phyloP scores from a whole-genome alignment of 1,140 invertebrate species.

The Pemphigus obesinymphae region DNA sequence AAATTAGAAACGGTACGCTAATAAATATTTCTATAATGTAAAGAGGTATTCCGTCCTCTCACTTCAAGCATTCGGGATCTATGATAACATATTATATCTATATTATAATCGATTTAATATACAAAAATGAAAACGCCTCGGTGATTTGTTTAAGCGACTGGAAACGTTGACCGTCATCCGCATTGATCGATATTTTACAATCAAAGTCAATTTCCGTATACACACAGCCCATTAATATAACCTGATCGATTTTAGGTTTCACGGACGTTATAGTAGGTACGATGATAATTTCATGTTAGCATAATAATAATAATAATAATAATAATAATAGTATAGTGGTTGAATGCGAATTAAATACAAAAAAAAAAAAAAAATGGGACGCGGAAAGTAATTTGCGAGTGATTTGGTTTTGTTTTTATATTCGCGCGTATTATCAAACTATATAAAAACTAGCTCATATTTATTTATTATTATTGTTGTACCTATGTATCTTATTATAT shows the following conservation, averaged over 20 bases:
- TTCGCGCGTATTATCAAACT: not conserved
- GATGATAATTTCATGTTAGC: not conserved
- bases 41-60: too few species aligned
- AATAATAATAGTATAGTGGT: not conserved
- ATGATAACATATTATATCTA: too few species aligned
- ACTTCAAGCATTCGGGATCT: too few species aligned
- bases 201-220: not conserved
- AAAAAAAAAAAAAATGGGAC: conserved; percentile 1
- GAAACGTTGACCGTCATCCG: not conserved
- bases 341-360: not conserved
- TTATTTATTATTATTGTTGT: not conserved
- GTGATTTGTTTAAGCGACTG: not conserved
- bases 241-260: not conserved
- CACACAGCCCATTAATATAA: not conserved
- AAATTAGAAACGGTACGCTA: too few species aligned
- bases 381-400: conserved; percentile 3
- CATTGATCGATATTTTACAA: not conserved
- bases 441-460: not conserved
- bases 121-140: not conserved
- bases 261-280: conserved; percentile 19
- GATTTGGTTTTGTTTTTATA: conserved; percentile 13
- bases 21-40: too few species aligned
- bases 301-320: too few species aligned
- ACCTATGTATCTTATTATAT: not conserved
- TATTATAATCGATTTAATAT: too few species aligned